A percentile compares a stretch with the other conserved stretches of the same genome.
Conservation (phyloP, 2,888 invertebrate genomes). For the Pedicia rivosa region DNA sequence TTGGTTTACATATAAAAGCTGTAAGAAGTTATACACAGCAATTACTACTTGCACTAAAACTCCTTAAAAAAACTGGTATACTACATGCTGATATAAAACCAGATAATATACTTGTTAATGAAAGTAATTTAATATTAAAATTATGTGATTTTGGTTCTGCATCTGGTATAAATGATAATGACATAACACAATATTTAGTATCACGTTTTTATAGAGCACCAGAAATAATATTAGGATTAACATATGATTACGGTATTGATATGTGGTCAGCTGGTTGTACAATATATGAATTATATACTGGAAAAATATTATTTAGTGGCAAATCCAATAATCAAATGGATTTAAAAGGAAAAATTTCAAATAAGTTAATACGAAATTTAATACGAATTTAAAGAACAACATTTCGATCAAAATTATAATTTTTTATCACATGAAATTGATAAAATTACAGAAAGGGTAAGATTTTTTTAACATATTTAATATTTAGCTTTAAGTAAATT, state of each 20-base stretch:
- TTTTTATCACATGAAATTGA: conserved; percentile 96
- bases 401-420: conserved; percentile 92
- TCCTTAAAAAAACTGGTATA: conserved; percentile 88
- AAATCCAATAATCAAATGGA: conserved; percentile 99
- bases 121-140: conserved; percentile 88
- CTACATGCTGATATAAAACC: conserved; percentile 99
- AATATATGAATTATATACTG: conserved; percentile 94
- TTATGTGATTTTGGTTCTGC: conserved; percentile 99
- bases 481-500: too few species aligned
- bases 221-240: conserved; percentile 94
- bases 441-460: conserved; percentile 93
- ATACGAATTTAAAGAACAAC: conserved; percentile 87
- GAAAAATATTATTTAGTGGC: conserved; percentile 96
- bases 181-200: conserved; percentile 95
- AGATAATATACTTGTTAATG: conserved; percentile 97
- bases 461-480: too few species aligned
- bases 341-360: conserved; percentile 93
- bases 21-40: conserved; percentile 96
- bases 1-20: conserved; percentile 93
- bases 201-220: conserved; percentile 97
- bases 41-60: conserved; percentile 80
- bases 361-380: conserved; percentile 90
- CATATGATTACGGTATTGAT: conserved; percentile 95
- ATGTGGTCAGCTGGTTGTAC: conserved; percentile 99
- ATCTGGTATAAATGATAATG: conserved; percentile 82